Base-by-base conservation (phyloP, 2,888 invertebrate genomes). In the Panorpa germanica region DNA sequence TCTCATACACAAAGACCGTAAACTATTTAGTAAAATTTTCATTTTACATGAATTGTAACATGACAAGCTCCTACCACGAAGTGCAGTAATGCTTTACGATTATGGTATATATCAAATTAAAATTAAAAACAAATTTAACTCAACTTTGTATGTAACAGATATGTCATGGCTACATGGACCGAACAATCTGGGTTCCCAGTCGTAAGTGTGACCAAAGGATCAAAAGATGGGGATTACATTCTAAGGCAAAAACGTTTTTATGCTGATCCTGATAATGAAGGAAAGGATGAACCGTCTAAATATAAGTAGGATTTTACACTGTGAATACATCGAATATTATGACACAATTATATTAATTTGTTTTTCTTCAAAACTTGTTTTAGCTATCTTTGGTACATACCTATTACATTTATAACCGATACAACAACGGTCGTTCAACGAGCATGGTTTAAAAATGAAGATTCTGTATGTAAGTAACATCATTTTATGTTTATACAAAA, bases 141-240 rank as follows among this genome's bases (percentile, higher is more conserved):
- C 22, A 18, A 19, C 33, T 16, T 18, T 24, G 10, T 31, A 22
- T 38, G 36, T 40, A 34, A 34, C 35, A 65, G 68, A 4, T 48
- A 61, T 22, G 66, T 82, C 34, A 80, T 90, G 80, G 71, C 80
- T 44, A 85, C 86, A 0, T 91, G 85, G 81, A 88, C 83, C 0
- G 62, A 66, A 23, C 88, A 90, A 53, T 83, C 75, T 75, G 90
- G 90, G 0, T 77, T 72, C 43, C 90, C 90, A 0, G 60, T 88
- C 1, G 55, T 91, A 3, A 63, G 56, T 2, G 72, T 80, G 2
- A 47, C 45, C 1, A 56, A 52, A 28, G 53, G 48, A 8, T 49
- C 43, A 35, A 45, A 44, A 31, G 57, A 48, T 5, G 54, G 59
- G 21, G 57, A 52, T 2, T 72, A 63, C 37, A 56, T 56, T 4